Base-by-base conservation (phyloP, 2,797 vertebrate species). In the Cephalopachus bancanus region DNA sequence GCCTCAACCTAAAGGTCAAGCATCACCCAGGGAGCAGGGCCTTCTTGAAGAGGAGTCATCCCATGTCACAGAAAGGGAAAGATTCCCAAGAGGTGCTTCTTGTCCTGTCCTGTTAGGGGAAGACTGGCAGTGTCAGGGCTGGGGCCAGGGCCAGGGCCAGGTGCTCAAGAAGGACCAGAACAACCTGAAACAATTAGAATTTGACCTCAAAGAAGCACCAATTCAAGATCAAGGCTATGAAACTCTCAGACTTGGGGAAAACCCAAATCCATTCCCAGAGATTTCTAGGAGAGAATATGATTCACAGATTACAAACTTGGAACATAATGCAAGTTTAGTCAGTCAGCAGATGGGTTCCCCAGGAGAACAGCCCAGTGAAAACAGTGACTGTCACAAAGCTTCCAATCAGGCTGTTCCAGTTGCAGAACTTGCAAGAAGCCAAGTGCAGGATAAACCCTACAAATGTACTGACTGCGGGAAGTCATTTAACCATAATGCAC, bases 381-480 rank as follows among this genome's bases (percentile, higher is more conserved):
- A 53, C 51, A 49, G 16, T 2, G 80, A 59, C 51, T 24, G 10
- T n/a, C 51, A 7, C 22, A 44, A 7, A 53, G 51, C 24, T 10
- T 60, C 87, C 0, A 2, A 28, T 10, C 91, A 17, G n/a, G 24
- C 72, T 1, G 0, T 55, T 9, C 16, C 72, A 0, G 5, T 16
- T 1, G 8, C 2, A 0, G 96, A 93, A n/a, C 97, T 89, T 1
- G n/a, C 15, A 1, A 92, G 84, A 15, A 87, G 37, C 90, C 97
- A 92, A 1, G 93, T 67, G 0, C 97, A 81, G 12, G 97, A 97
- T 14, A 98, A 98, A 14, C 97, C 97, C 12, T 98, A 97, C 85
- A 97, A 97, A 16, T 98, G 98, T 10, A 16, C 53, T 0, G 98
- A 98, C 37, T 98, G 98, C 0, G 97, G 98, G 1, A 98, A 98